A percentile compares a stretch with the other conserved stretches of the same genome.
Evolutionary conservation across 2,797 vertebrate genomes (phyloP).

Genomic region (Phataginus tetradactyla): DNA sequence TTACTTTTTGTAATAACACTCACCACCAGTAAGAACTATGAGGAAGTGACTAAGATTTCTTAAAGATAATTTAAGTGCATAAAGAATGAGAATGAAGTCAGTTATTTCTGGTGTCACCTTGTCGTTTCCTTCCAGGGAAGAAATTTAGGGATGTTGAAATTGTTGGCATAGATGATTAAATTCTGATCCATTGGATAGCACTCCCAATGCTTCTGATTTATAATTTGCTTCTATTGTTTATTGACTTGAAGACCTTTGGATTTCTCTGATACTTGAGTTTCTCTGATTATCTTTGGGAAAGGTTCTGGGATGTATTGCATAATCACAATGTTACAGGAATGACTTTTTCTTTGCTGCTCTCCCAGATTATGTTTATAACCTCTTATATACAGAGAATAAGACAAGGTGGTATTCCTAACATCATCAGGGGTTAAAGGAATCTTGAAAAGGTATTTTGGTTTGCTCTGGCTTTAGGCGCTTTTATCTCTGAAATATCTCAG

Average conservation of each 20-base stretch:
- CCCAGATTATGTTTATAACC: neutral
- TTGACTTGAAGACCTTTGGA: neutral
- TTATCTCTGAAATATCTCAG: neutral
- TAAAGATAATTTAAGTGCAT: constrained; percentile 43
- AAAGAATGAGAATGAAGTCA: constrained; percentile 11
- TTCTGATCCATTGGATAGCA: neutral
- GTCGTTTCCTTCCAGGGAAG: neutral
- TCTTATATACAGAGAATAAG: neutral
- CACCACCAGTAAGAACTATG: neutral
- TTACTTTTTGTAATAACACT: constrained; percentile 22
- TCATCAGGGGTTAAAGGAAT: neutral
- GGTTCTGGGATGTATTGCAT: neutral
- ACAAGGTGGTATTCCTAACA: neutral
- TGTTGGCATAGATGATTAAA: neutral
- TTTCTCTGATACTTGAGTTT: constrained; percentile 24
- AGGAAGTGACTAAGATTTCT: neutral
- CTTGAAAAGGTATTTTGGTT: constrained; percentile 3
- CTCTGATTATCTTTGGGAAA: neutral
- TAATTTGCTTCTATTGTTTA: neutral
- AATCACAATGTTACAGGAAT: neutral
- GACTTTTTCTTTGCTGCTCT: neutral
- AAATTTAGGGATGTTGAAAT: constrained; percentile 38
- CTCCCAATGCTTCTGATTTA: neutral
- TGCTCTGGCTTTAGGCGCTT: neutral
- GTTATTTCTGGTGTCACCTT: constrained; percentile 4